These are phyloP conservation scores for Ispidina picta DNA, from an alignment of 2,797 vertebrate species.

Conservation along the genomic window DNA sequence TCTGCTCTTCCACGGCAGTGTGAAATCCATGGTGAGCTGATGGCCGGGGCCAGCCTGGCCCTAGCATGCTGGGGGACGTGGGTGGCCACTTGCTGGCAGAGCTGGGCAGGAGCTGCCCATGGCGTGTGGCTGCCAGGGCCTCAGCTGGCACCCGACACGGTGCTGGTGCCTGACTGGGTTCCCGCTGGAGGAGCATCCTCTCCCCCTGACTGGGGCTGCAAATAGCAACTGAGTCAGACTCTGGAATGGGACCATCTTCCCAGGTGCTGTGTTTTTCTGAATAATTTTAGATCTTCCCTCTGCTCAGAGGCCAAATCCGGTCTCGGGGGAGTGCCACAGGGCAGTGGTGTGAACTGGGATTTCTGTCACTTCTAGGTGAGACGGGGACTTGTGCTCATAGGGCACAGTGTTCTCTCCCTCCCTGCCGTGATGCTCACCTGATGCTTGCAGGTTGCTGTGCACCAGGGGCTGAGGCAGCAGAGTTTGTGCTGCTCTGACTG, in stretches of 20 bases:
- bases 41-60: neutral
- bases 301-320: accelerated
- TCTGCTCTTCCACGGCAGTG: neutral
- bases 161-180: neutral
- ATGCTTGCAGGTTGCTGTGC: accelerated
- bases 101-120: neutral
- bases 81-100: neutral
- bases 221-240: conserved; percentile 4
- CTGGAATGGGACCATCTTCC: neutral
- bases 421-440: accelerated
- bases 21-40: neutral
- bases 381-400: accelerated
- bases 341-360: accelerated
- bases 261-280: accelerated
- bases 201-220: neutral
- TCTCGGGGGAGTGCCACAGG: neutral
- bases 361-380: neutral
- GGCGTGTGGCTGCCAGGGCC: neutral
- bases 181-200: conserved; percentile 11
- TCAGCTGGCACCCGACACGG: neutral
- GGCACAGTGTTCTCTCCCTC: accelerated
- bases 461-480: neutral
- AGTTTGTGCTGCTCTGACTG: accelerated
- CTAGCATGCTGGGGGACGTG: accelerated
- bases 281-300: too few species aligned